Conservation (phyloP, 37 sponge, comb jelly and placozoan species). For the Aplysina aerophoba region DNA sequence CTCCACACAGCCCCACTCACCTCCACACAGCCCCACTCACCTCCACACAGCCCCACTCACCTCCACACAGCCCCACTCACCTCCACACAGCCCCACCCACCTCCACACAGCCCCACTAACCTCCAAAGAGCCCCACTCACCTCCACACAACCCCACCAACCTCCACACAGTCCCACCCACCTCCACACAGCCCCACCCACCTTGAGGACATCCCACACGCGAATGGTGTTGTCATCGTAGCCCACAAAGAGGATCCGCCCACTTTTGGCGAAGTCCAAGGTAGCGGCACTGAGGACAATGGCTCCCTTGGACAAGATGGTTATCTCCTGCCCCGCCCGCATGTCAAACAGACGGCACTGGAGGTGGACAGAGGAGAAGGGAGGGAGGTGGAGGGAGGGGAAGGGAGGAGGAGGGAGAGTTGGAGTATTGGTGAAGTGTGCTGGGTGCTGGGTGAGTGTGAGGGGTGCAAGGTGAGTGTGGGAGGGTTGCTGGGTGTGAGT, state of each 20-base stretch:
- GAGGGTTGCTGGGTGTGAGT: no score
- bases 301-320: constrained; percentile 65
- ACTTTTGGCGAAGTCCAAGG: constrained; percentile 75
- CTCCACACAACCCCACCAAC: no score
- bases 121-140: no score
- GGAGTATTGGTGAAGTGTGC: background rate
- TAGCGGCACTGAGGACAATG: constrained; percentile 70
- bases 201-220: constrained; percentile 89
- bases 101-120: no score
- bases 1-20: no score
- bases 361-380: no score
- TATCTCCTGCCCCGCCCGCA: constrained; percentile 85
- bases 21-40: no score
- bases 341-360: constrained; percentile 84
- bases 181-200: constrained; percentile 33
- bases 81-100: no score
- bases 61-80: no score
- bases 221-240: constrained; percentile 74
- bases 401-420: background rate
- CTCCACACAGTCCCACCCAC: background rate
- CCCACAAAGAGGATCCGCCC: constrained; percentile 85
- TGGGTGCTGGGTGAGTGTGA: background rate
- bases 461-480: no score
- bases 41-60: no score
- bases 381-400: background rate